These are phyloP conservation scores for Meriones unguiculatus DNA, from an alignment of 2,113 vertebrate species.

Conservation along the genomic window DNA sequence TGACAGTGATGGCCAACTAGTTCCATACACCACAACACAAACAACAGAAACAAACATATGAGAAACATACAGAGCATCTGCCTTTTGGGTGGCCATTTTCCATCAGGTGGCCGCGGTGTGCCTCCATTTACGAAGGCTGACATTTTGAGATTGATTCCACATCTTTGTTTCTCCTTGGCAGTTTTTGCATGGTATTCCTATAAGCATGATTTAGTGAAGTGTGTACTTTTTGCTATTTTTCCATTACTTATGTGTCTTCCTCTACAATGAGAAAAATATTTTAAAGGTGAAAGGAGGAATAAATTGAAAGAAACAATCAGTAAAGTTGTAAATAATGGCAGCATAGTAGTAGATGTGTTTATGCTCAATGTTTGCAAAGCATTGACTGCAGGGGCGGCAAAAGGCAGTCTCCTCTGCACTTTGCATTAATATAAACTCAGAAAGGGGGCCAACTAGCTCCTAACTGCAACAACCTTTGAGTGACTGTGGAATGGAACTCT, in stretches of 20 bases:
- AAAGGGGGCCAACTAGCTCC: neutral
- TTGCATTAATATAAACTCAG: neutral
- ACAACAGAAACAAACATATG: neutral
- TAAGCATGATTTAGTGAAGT: neutral
- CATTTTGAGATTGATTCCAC: neutral
- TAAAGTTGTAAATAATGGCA: neutral
- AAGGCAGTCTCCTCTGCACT: neutral
- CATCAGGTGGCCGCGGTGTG: neutral
- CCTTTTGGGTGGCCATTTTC: neutral
- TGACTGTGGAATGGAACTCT: neutral
- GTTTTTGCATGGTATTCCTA: neutral
- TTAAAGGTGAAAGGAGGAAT: neutral
- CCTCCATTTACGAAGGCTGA: neutral
- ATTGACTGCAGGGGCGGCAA: neutral
- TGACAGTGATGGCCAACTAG: too few relatives aligned
- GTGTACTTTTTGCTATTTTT: neutral
- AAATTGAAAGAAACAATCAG: neutral
- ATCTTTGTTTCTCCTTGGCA: neutral
- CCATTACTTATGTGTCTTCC: neutral
- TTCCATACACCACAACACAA: neutral
- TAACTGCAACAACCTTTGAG: neutral
- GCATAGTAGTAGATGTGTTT: neutral
- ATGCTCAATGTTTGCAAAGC: neutral
- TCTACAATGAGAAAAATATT: neutral
- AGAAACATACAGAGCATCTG: neutral